phyloP scores from a whole-genome alignment of 2,797 vertebrate genomes.

The Lutjanus campechanus region DNA sequence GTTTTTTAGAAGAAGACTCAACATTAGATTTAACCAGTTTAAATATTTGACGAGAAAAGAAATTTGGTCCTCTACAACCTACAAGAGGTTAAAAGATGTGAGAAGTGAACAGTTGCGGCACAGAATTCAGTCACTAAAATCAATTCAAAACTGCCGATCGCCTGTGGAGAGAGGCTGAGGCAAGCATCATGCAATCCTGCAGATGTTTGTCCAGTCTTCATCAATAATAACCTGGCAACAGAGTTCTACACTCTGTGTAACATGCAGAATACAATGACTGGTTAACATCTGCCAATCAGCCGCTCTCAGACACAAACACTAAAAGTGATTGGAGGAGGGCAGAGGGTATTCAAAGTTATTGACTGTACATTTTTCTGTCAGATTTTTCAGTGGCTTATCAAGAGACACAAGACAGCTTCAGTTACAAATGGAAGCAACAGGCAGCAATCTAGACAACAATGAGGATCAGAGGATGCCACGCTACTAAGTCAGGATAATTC shows the following conservation, averaged over 20 bases:
- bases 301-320: neutral
- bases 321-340: neutral
- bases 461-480: neutral
- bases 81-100: neutral
- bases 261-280: neutral
- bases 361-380: neutral
- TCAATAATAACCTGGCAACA: slow-evolving; percentile 4
- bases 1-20: neutral
- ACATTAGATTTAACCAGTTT: neutral
- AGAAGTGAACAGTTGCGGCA: neutral
- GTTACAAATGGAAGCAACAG: neutral
- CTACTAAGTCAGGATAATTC: neutral
- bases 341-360: neutral
- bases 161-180: neutral
- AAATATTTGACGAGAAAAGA: neutral
- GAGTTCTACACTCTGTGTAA: neutral
- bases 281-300: no score
- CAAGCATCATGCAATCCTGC: neutral
- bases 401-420: neutral
- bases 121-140: slow-evolving; percentile 6
- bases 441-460: neutral
- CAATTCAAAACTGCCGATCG: neutral
- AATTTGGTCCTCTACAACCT: no score
- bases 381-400: neutral
- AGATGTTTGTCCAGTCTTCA: neutral